A percentile compares a stretch with the other conserved stretches of the same genome.
Conservation (phyloP, 2,113 vertebrate genomes). For the Triplophysa siluroides region DNA sequence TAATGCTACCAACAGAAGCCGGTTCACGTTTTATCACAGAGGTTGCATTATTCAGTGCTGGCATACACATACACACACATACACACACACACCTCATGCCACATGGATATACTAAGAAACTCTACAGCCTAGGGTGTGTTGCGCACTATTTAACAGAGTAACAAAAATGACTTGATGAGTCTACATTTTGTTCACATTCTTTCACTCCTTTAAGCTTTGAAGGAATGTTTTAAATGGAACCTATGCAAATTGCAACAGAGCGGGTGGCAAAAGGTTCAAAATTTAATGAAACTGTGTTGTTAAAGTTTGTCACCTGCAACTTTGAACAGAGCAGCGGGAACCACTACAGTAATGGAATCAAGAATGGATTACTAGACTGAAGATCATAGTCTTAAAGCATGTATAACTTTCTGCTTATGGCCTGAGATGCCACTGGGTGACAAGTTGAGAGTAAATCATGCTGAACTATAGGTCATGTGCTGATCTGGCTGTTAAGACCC, state of each 20-base stretch:
- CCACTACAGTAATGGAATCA: background rate
- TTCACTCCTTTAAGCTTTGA: background rate
- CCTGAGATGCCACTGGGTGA: background rate
- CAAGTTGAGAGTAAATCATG: background rate
- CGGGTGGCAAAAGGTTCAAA: too few species aligned
- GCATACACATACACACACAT: constrained; percentile 48
- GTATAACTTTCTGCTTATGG: background rate
- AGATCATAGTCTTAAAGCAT: background rate
- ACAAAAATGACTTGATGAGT: constrained; percentile 20
- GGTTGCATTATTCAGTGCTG: constrained; percentile 72
- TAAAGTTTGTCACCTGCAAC: too few species aligned
- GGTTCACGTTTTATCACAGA: constrained; percentile 68
- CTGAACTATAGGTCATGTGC: constrained; percentile 24
- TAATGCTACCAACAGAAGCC: constrained; percentile 71
- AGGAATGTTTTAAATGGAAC: background rate
- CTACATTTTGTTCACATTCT: constrained; percentile 6
- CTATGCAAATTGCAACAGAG: too few species aligned
- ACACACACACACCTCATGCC: constrained; percentile 42
- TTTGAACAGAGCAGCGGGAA: background rate
- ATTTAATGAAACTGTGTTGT: too few species aligned
- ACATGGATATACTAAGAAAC: constrained; percentile 33
- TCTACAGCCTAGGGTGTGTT: constrained; percentile 22
- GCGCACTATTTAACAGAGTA: constrained; percentile 36
- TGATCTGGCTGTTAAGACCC: background rate
- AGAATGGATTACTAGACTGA: background rate